These are phyloP conservation scores for Trichosurus vulpecula DNA, from an alignment of 2,797 vertebrate species.

Conservation along the genomic window DNA sequence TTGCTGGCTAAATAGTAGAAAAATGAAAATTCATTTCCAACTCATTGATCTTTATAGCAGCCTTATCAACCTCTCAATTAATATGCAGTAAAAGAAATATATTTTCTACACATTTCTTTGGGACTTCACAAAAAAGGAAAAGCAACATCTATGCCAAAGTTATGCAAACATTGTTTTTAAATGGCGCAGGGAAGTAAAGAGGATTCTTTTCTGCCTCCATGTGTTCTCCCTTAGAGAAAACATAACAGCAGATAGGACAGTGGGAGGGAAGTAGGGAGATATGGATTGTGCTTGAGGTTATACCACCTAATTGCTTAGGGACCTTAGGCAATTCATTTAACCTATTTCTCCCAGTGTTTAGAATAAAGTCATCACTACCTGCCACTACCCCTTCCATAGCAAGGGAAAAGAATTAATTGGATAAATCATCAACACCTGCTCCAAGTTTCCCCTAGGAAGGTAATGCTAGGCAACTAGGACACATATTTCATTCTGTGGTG, in stretches of 20 bases:
- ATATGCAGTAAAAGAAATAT: constrained; percentile 50
- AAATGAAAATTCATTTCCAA: constrained; percentile 51
- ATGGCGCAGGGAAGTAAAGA: neutral
- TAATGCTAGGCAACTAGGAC: neutral
- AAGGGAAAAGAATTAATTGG: constrained; percentile 20
- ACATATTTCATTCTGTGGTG: constrained; percentile 22
- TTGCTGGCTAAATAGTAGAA: constrained; percentile 30
- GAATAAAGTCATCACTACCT: neutral
- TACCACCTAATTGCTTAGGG: constrained; percentile 18
- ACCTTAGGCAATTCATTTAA: neutral
- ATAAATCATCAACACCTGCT: constrained; percentile 19
- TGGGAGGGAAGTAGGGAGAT: neutral
- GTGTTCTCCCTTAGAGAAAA: neutral
- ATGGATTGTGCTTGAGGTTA: neutral
- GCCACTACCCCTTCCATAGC: neutral
- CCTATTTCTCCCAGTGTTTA: neutral
- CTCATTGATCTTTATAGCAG: neutral
- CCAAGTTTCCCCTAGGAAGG: neutral
- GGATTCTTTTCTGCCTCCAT: constrained; percentile 9
- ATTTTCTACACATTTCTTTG: constrained; percentile 44
- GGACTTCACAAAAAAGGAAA: constrained; percentile 36
- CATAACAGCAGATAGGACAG: constrained; percentile 7
- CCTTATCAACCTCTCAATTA: neutral
- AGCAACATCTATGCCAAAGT: neutral
- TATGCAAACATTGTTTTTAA: constrained; percentile 36